These are phyloP conservation scores for Cervus canadensis DNA, from an alignment of 2,113 vertebrate genomes.

Conservation along the genomic window DNA sequence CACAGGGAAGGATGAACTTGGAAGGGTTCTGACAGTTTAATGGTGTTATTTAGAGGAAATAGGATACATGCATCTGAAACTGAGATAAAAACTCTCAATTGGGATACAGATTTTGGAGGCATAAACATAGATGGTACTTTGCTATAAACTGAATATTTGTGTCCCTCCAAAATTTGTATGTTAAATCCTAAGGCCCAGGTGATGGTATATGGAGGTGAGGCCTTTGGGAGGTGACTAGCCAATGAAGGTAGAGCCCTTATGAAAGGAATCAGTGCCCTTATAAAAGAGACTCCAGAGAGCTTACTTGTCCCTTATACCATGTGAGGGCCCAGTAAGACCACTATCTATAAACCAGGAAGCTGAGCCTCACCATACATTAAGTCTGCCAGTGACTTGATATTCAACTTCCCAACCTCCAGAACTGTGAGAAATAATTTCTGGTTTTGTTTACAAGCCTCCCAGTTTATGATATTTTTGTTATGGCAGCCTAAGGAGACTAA, in stretches of 20 bases:
- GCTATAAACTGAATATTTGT: not conserved
- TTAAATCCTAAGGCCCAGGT: not conserved
- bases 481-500: not conserved
- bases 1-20: not conserved
- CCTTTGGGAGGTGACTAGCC: not conserved
- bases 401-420: not conserved
- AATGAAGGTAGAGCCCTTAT: not conserved
- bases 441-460: not conserved
- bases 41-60: not conserved
- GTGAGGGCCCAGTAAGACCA: not conserved
- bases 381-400: not conserved
- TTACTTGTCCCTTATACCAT: not conserved
- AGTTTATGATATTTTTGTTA: not conserved
- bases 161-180: not conserved
- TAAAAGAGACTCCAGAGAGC: not conserved
- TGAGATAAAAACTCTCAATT: not conserved
- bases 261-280: not conserved
- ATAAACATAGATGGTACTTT: not conserved
- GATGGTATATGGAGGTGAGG: not conserved
- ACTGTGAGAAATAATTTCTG: not conserved
- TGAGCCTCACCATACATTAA: not conserved
- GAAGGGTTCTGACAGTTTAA: not conserved
- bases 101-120: not conserved
- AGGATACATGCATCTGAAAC: not conserved
- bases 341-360: not conserved